Evolutionary conservation across 2,888 invertebrate genomes (phyloP), one percentile per base, ranked within the genome.

Genomic region (Epinotia ramella): DNA sequence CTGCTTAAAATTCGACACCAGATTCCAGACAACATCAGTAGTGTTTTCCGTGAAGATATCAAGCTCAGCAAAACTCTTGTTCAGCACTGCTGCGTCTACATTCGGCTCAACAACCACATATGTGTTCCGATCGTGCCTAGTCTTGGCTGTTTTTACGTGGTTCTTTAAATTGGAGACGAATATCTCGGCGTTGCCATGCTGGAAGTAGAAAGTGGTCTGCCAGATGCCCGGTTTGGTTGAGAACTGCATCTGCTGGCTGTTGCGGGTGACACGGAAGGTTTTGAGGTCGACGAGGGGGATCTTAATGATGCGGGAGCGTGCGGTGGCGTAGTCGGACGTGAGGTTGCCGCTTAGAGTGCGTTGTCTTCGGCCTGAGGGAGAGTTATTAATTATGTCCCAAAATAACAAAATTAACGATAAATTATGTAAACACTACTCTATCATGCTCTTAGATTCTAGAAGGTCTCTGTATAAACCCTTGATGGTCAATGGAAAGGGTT

Each of bases 31-130:
- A 49, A 96, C 95, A 84, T 96, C 95, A 0, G 96, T 95, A 0
- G 96, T 95, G 70, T 95, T 95, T 82, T 97, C 97, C 20, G 96
- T 95, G 85, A 97, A 97, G 77, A 99, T 95, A 85, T 98, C 96
- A 78, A 99, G 89, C 81, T 98, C 98, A 4, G 97, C 97, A 86
- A 99, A 98, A 0, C 98, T 98, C 86, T 96, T 96, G 80, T 97
- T 97, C 78, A 98, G 88, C 40, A 97, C 97, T 78, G 92, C 93
- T 0, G 96, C 95, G 80, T 96, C 96, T 0, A 91, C 89, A 77
- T 95, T 95, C 18, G 95, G 95, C 77, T 96, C 96, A 1, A 97
- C 94, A 2, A 98, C 96, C 18, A 98, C 84, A 64, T 91, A 94
- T 0, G 93, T 92, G 73, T 93, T 93, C 68, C 96, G 96, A 80